Conservation (phyloP, 2,797 vertebrate genomes). For the Acridotheres tristis region DNA sequence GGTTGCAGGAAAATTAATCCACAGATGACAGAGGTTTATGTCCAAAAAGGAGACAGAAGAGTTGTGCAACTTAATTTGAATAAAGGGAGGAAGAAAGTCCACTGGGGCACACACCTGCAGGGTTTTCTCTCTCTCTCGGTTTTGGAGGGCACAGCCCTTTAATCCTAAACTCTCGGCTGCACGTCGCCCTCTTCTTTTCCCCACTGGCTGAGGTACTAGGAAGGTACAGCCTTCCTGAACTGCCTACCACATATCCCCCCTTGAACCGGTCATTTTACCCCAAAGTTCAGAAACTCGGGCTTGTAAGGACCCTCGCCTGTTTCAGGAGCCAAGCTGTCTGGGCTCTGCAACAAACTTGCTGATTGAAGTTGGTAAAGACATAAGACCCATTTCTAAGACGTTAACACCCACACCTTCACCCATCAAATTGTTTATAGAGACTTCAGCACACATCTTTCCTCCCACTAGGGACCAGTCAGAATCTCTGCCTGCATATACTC, state of each 20-base stretch:
- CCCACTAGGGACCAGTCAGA: neutral
- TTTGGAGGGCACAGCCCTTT: rapidly evolving
- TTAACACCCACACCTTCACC: neutral
- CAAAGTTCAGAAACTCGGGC: neutral
- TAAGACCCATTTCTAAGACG: neutral
- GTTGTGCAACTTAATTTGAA: neutral
- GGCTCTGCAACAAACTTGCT: neutral
- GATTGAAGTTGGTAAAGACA: neutral
- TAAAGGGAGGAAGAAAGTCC: neutral
- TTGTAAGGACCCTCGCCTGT: neutral
- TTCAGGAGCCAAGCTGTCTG: neutral
- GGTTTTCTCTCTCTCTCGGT: neutral
- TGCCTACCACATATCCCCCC: rapidly evolving
- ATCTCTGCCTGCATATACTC: neutral
- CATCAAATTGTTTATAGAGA: neutral
- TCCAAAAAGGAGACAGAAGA: neutral
- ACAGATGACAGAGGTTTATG: neutral
- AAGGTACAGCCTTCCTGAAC: neutral
- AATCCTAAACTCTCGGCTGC: rapidly evolving
- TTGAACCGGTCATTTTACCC: neutral
- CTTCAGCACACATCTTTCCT: neutral
- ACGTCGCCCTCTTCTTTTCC: neutral
- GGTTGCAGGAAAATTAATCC: neutral
- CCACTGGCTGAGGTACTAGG: neutral
- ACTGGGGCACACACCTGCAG: rapidly evolving